A percentile compares a stretch with the other conserved stretches of the same genome.
Conservation (phyloP, 2,888 invertebrate species). For the Lutraria lutraria region DNA sequence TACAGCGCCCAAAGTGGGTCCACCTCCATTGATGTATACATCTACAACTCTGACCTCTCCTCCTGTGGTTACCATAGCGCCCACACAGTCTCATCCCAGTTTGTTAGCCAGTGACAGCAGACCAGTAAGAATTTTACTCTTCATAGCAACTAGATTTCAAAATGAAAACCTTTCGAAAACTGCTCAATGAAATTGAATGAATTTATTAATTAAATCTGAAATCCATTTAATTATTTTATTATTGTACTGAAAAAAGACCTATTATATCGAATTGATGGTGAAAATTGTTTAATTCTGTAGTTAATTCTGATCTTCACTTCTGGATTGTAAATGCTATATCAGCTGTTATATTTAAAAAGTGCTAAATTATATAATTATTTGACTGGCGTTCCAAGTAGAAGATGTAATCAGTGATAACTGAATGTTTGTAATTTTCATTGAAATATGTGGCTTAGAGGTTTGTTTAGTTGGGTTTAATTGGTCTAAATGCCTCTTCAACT, state of each 20-base stretch:
- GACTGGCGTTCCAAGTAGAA: too few relatives aligned
- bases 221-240: too few relatives aligned
- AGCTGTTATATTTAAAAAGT: too few relatives aligned
- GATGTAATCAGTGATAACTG: too few relatives aligned
- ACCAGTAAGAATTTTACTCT: conserved; percentile 74
- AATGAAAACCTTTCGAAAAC: background rate
- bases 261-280: too few relatives aligned
- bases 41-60: conserved; percentile 82
- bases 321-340: too few relatives aligned
- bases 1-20: conserved; percentile 80
- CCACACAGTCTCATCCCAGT: conserved; percentile 83
- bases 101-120: conserved; percentile 76
- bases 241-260: too few relatives aligned
- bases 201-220: too few relatives aligned
- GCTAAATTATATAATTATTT: too few relatives aligned
- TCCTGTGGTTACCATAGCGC: conserved; percentile 86
- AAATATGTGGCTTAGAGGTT: background rate
- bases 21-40: conserved; percentile 82
- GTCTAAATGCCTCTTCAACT: background rate
- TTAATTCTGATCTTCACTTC: too few relatives aligned
- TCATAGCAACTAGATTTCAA: background rate
- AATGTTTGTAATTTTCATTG: background rate
- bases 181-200: background rate
- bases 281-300: too few relatives aligned
- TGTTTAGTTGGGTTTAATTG: background rate